A percentile compares a stretch with the other conserved stretches of the same genome.
Conservation (phyloP, 2,797 vertebrate genomes). For the Potorous gilbertii region DNA sequence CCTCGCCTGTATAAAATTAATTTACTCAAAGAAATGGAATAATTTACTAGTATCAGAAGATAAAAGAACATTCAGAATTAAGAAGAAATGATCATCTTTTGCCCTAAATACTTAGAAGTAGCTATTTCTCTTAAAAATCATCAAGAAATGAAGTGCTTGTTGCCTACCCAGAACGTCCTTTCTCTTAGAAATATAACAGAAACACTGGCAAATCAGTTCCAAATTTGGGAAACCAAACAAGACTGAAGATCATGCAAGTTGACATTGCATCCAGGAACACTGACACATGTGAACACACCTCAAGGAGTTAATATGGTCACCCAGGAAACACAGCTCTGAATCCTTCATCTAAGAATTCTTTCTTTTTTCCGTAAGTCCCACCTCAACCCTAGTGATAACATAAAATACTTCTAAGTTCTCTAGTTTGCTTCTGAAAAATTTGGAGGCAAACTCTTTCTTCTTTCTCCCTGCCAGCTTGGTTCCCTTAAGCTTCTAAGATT, state of each 20-base stretch:
- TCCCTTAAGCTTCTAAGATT: slow-evolving; percentile 58
- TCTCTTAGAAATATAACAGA: slow-evolving; percentile 1
- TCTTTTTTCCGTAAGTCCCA: too few species aligned
- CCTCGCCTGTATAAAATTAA: slow-evolving; percentile 12
- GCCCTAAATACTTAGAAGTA: slow-evolving; percentile 33
- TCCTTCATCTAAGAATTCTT: too few species aligned
- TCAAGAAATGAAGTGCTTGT: not conserved
- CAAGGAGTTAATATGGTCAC: too few species aligned
- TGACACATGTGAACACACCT: too few species aligned
- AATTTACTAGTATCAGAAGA: slow-evolving; percentile 18
- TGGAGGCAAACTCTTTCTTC: slow-evolving; percentile 10
- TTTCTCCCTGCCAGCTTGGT: not conserved
- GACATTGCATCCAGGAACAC: slow-evolving; percentile 27
- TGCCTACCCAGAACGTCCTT: not conserved
- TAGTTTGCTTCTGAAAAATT: too few species aligned
- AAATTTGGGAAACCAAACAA: slow-evolving; percentile 36
- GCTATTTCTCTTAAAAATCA: slow-evolving; percentile 39
- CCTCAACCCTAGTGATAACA: too few species aligned
- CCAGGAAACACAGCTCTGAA: too few species aligned
- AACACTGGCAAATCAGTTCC: not conserved
- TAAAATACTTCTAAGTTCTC: too few species aligned
- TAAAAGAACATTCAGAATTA: slow-evolving; percentile 11
- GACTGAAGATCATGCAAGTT: not conserved
- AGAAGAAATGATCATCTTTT: slow-evolving; percentile 25
- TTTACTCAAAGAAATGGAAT: slow-evolving; percentile 8